Evolutionary conservation across 2,113 vertebrate species (phyloP), one percentile per base, ranked within the genome.

Genomic region (Clarias macrocephalus): DNA sequence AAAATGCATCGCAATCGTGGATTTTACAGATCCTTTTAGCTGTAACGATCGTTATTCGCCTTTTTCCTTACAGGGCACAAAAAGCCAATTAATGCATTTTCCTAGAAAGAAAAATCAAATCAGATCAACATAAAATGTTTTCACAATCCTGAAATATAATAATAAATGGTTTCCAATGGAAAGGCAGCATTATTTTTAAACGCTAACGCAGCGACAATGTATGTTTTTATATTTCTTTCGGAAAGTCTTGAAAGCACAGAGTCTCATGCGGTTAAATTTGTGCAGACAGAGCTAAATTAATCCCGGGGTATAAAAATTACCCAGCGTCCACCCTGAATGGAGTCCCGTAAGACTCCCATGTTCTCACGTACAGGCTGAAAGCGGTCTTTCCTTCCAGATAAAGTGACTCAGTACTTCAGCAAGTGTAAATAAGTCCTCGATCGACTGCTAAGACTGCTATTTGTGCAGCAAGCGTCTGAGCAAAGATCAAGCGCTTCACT

Each of bases 31-130:
- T 37, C 11, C 85, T 82, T 83, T 76, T 18, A 63, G 73, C 59
- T 70, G 80, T 84, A 66, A 72, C 42, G 85, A 86, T 86, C 81
- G 37, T 86, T 89, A 86, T 77, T 84, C 84, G 73, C 73, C 73
- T 89, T 87, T 89, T 89, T 18, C 23, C 82, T 83, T 84, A 76
- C 56, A 68, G 62, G 10, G n/a, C 1, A 30, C 28, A 75, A 87
- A 80, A 85, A 80, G 68, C 82, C 85, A 65, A 87, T 85, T 82
- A 68, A 15, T 77, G 48, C 59, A 85, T 62, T 85, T 70, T 48
- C 19, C 30, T 25, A 65, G 25, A 76, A 77, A 77, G 10, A 28
- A 62, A 75, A 75, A 62, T 89, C 82, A 59, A 87, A 84, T 89
- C 68, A 84, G 28, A 89, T 72, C 66, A 37, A 72, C 0, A 37